Evolutionary conservation across 2,113 vertebrate genomes (phyloP).

Genomic region (Sorex araneus): DNA sequence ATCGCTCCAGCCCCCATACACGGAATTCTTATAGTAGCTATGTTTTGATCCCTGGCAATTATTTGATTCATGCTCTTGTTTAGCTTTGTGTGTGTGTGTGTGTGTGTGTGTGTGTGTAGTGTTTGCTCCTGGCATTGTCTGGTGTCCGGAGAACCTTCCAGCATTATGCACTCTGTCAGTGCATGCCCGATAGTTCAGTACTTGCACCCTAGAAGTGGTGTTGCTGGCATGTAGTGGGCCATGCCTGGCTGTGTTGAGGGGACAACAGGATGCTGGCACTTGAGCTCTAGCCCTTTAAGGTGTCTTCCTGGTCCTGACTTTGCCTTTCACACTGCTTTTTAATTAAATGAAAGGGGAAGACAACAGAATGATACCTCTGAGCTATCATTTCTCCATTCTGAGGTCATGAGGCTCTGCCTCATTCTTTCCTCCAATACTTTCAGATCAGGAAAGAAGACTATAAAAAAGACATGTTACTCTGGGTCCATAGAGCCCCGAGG

Average conservation of each 20-base stretch:
- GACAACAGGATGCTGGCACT: no score
- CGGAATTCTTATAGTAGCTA: conserved; percentile 1
- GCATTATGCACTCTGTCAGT: no score
- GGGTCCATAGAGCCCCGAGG: rapidly evolving
- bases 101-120: no score
- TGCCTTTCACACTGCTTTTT: conserved; percentile 39
- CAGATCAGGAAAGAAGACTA: conserved; percentile 14
- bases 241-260: no score
- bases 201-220: no score
- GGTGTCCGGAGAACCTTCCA: no score
- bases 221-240: no score
- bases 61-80: conserved; percentile 59
- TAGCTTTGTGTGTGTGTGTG: background rate
- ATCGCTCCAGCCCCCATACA: no score
- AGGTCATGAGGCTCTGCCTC: background rate
- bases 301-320: no score
- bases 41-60: background rate
- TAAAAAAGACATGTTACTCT: background rate
- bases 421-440: background rate
- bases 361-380: conserved; percentile 8
- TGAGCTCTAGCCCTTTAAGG: no score
- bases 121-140: no score
- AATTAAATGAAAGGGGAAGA: conserved; percentile 51
- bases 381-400: background rate
- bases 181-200: no score